These are phyloP conservation scores for Emydura subglobosa DNA, from an alignment of 2,113 vertebrate genomes.

Conservation along the genomic window DNA sequence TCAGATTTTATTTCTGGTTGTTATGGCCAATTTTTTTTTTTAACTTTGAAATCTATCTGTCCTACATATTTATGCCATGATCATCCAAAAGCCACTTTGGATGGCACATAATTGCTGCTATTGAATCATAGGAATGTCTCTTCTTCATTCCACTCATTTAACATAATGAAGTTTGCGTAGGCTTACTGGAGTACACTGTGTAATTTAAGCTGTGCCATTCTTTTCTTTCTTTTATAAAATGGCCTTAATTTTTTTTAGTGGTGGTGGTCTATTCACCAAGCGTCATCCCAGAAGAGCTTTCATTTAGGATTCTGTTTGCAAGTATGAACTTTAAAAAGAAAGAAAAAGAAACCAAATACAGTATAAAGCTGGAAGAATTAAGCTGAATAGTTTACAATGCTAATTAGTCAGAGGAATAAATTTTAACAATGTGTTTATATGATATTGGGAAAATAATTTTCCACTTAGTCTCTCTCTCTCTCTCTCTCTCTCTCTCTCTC, in stretches of 20 bases:
- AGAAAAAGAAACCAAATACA: not conserved
- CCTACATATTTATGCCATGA: not conserved
- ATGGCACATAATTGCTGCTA: not conserved
- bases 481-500: not conserved
- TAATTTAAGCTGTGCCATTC: not conserved
- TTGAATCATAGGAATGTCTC: not conserved
- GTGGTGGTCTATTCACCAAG: not conserved
- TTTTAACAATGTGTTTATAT: not conserved
- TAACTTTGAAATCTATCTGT: not conserved
- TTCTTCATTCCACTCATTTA: not conserved
- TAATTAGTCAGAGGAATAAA: constrained; percentile 3
- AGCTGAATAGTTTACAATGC: not conserved
- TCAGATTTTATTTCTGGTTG: not conserved
- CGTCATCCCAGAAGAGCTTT: constrained; percentile 10
- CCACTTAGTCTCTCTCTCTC: not conserved
- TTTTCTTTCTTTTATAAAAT: constrained; percentile 13
- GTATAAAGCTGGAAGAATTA: not conserved
- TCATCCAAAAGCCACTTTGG: constrained; percentile 8
- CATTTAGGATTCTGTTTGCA: constrained; percentile 19
- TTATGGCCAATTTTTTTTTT: not conserved
- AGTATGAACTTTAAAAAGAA: not conserved
- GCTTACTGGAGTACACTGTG: not conserved
- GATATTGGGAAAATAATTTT: constrained; percentile 2
- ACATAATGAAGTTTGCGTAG: not conserved
- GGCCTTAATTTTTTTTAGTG: not conserved